Evolutionary conservation across 2,888 invertebrate species (phyloP), one percentile per base, ranked within the genome.

Genomic region (Pollenia griseotomentosa): DNA sequence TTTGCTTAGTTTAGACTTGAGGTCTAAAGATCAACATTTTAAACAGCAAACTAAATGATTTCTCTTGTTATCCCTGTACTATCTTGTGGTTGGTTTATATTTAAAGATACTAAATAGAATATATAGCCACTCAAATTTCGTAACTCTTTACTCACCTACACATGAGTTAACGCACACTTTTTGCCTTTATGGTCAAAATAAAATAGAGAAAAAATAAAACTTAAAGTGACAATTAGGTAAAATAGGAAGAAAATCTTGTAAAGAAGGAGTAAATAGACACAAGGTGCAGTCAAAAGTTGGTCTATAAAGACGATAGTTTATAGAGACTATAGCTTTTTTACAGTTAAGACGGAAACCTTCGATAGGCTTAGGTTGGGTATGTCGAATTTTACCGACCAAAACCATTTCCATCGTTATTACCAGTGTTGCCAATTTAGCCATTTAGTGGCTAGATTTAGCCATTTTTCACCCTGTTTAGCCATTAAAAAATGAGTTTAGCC

Each of bases 21-120:
- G 77, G 73, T 78, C 73, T 84, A 78, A 73, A 87, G 87, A 87
- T 87, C 83, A 87, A 81, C 55, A 84, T 87, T 87, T 87, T 87
- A 84, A 87, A 81, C 66, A 83, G 77, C 85, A 83, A 19, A 70
- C 85, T 85, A 87, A 88, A 88, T 85, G 87, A 87, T 88, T 87
- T 88, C 83, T 87, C 85, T 85, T 87, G 88, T 88, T 85, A 81
- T 86, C 83, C 80, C 12, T 66, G 19, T 71, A 44, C 16, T 77
- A 77, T 83, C 44, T 86, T 88, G 77, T 88, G 88, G 83, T 84
- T 85, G 66, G 83, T 10, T 46, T 73, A 73, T 77, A 81, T 87
- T 77, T 83, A 83, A 87, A 77, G 83, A 79, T 51, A 61, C 75
- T 73, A 79, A 86, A 83, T 71, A 61, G 77, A 80, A 71, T 61